A percentile compares a stretch with the other conserved stretches of the same genome.
These are phyloP conservation scores for Ibidorhyncha struthersii DNA, from an alignment of 2,113 vertebrate genomes.

Conservation along the genomic window DNA sequence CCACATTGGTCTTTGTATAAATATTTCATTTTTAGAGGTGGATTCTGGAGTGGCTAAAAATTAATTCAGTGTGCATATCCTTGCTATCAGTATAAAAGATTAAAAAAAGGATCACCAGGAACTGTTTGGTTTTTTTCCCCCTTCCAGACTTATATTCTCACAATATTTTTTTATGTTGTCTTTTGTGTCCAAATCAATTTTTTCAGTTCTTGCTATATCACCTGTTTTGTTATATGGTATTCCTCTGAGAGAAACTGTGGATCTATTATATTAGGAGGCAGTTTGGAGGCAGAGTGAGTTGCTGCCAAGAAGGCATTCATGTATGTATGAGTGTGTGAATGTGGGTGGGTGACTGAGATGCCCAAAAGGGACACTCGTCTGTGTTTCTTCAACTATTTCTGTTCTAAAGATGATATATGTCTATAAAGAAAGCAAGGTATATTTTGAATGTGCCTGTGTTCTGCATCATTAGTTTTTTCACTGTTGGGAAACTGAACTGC, in stretches of 20 bases:
- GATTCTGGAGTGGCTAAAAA: background rate
- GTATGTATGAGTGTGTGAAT: background rate
- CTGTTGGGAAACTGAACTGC: background rate
- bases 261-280: background rate
- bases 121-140: too few relatives aligned
- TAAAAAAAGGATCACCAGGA: background rate
- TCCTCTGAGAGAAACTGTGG: background rate
- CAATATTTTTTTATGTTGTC: background rate
- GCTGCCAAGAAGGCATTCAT: background rate
- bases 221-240: background rate
- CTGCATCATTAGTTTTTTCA: conserved; percentile 10
- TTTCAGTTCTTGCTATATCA: background rate
- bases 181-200: background rate
- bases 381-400: background rate
- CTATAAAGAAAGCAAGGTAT: background rate
- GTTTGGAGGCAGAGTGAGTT: background rate
- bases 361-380: background rate
- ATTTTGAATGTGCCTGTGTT: background rate
- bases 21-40: conserved; percentile 21
- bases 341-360: background rate
- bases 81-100: background rate
- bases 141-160: background rate
- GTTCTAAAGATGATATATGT: background rate
- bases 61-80: background rate
- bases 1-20: background rate